phyloP scores from a whole-genome alignment of 2,888 invertebrate species.

The Caenorhabditis macrosperma region DNA sequence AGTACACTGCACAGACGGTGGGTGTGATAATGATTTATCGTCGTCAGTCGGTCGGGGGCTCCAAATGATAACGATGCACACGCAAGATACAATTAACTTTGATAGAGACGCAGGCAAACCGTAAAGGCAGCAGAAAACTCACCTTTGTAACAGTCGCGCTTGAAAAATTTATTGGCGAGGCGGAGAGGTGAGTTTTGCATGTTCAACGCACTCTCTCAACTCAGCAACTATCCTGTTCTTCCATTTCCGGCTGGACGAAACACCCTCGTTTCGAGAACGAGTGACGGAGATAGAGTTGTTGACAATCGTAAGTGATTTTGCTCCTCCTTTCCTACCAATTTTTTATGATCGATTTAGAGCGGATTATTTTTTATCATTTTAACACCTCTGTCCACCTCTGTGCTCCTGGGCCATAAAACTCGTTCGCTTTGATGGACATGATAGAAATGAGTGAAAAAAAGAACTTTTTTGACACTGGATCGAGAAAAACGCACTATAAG shows the following conservation, averaged over 20 bases:
- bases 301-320: slow-evolving; percentile 32
- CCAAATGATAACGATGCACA: slow-evolving; percentile 17
- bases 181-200: neutral
- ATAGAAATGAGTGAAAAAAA: too few relatives aligned
- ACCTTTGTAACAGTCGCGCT: slow-evolving; percentile 20
- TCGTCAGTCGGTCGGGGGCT: neutral
- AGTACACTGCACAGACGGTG: slow-evolving; percentile 52
- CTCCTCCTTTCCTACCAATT: slow-evolving; percentile 22
- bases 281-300: neutral
- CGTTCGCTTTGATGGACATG: neutral
- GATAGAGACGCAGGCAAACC: slow-evolving; percentile 6
- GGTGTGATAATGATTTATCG: slow-evolving; percentile 63
- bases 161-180: neutral
- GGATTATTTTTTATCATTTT: slow-evolving; percentile 44
- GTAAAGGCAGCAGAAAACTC: slow-evolving; percentile 26
- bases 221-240: neutral
- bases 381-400: too few relatives aligned
- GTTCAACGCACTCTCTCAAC: neutral
- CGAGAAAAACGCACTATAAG: too few relatives aligned
- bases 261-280: neutral
- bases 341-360: slow-evolving; percentile 50
- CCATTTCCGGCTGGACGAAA: neutral
- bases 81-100: neutral
- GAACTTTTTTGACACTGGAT: too few relatives aligned
- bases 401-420: neutral